Conservation (phyloP, 2,113 vertebrate genomes). For the Meles meles region DNA sequence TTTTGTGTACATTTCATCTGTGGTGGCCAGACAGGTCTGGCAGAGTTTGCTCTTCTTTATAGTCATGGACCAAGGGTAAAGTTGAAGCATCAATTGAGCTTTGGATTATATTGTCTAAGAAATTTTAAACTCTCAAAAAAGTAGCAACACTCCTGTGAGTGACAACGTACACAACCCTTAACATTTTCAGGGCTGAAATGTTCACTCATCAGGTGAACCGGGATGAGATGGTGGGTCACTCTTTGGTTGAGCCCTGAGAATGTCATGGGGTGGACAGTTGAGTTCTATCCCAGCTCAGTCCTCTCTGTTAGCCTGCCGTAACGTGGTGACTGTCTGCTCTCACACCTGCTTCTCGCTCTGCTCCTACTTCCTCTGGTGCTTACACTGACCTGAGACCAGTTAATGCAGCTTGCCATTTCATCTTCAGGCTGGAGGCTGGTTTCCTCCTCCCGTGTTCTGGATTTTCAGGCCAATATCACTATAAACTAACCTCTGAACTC, state of each 20-base stretch:
- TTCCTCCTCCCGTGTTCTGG: background rate
- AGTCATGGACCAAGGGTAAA: background rate
- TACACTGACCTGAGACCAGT: background rate
- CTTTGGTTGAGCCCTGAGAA: rapidly evolving
- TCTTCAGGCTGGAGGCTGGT: background rate
- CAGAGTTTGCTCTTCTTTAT: background rate
- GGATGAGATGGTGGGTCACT: background rate
- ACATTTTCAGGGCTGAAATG: too few relatives aligned
- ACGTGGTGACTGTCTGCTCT: rapidly evolving
- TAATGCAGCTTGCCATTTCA: background rate
- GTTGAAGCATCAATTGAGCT: background rate
- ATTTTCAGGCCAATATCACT: background rate
- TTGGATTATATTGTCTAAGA: background rate
- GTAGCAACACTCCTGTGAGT: background rate
- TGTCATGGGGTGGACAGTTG: rapidly evolving
- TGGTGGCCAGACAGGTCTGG: background rate
- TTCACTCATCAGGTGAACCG: rapidly evolving
- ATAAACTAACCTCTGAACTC: background rate
- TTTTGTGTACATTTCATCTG: background rate
- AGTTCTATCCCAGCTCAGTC: too few relatives aligned
- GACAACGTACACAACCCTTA: background rate
- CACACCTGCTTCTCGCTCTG: background rate
- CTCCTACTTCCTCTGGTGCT: background rate
- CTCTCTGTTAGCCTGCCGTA: rapidly evolving
- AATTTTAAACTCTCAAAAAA: background rate